Evolutionary conservation across 1,140 invertebrate genomes (phyloP), one percentile per base, ranked within the genome.

Genomic region (Chionoecetes opilio): DNA sequence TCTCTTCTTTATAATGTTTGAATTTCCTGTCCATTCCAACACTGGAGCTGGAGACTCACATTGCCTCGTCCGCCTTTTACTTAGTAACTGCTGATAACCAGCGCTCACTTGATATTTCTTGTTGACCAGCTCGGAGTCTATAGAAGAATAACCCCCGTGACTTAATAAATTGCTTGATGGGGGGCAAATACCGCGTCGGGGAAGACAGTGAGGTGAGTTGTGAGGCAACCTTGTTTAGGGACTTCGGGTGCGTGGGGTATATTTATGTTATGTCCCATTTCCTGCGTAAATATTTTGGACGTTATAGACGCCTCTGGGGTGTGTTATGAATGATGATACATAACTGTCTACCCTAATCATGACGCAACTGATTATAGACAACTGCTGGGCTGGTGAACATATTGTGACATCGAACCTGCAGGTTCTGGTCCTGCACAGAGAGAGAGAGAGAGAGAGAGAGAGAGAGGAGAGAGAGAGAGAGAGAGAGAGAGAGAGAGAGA

Each of bases 81-180:
- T 75, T n/a, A n/a, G 63, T 26, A 75, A 5, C 2, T 21, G 21
- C 3, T 75, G 63, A 75, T 75, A 26, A 26, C 21, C n/a, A 26
- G 63, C n/a, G 63, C 21, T 75, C 21, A n/a, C 6, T 8, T 75
- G 63, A 75, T 75, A 75, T n/a, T 2, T 26, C n/a, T 53, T 11
- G 46, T 9, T 9, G 46, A 17, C 11, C 46, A 53, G 46, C 9
- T 75, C 63, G 63, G n/a, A 26, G 21, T 26, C 11, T n/a, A 75
- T 75, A 26, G 63, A 75, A 21, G 63, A 75, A 75, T 75, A 26
- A 75, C 63, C n/a, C 9, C 21, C n/a, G 63, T 75, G 63, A 75
- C 63, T 75, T n/a, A 75, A 75, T 75, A 75, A 75, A 75, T 75
- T 75, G 63, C n/a, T 75, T 21, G n/a, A 75, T n/a, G 63, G 63